Conservation (phyloP, 2,797 vertebrate genomes). For the Perodicticus potto region DNA sequence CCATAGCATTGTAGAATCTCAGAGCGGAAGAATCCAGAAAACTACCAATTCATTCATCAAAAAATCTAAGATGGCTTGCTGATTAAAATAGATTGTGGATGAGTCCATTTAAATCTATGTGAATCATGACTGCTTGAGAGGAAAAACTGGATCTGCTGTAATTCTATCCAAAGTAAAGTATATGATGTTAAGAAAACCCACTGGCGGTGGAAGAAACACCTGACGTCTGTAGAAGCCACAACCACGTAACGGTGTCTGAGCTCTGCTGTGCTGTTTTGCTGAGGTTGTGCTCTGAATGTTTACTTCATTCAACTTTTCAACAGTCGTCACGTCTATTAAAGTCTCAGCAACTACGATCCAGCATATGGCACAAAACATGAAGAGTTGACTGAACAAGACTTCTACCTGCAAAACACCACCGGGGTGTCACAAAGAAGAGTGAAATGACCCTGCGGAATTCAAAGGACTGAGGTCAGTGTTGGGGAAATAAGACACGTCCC, state of each 20-base stretch:
- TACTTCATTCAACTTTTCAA: conserved; percentile 38
- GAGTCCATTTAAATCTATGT: not conserved
- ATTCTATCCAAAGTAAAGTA: not conserved
- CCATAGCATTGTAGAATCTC: not conserved
- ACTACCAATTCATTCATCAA: not conserved
- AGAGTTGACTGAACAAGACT: conserved; percentile 42
- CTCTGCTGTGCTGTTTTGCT: not conserved
- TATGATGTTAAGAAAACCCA: conserved; percentile 7
- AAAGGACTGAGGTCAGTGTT: conserved; percentile 25
- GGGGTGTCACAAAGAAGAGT: conserved; percentile 28
- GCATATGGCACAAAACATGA: not conserved
- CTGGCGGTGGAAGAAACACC: not conserved
- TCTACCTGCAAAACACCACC: conserved; percentile 6
- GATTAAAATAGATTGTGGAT: conserved; percentile 18
- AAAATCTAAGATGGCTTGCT: not conserved
- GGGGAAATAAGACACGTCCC: conserved; percentile 34
- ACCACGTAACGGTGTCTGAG: not conserved
- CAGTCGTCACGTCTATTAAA: conserved; percentile 16
- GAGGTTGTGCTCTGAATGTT: not conserved
- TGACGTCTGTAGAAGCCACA: not conserved
- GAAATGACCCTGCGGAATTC: conserved; percentile 62
- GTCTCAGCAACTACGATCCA: conserved; percentile 47
- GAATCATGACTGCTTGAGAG: not conserved
- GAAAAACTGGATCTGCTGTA: not conserved
- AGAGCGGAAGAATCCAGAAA: conserved; percentile 36